Base-by-base conservation (phyloP, 2,113 vertebrate species). In the Thinocorus orbignyianus region DNA sequence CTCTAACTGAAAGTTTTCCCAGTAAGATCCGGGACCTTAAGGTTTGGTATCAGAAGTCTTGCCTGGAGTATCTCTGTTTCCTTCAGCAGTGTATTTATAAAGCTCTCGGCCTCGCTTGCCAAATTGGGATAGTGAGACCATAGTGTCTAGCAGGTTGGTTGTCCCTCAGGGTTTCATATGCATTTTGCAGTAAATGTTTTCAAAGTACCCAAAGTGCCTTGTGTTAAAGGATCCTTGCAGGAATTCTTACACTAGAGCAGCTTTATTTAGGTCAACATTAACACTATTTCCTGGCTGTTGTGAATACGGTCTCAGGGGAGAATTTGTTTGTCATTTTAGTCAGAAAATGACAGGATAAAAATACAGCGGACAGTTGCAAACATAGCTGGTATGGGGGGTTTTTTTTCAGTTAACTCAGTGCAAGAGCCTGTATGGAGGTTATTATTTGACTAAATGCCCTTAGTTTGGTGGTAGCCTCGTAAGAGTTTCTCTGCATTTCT, bases 231-330 rank as follows among this genome's bases (percentile, higher is more conserved):
- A 94, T 84, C 71, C 65, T 94, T 96, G 86, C 84, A 93, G 87
- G 76, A 96, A 92, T 88, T 68, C 88, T 95, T 79, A 84, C 5
- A 39, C 13, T 64, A 81, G 68, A 88, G 77, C 25, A 91, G 62
- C 33, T 91, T 91, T 89, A 91, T 94, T 94, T 96, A 92, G 95
- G 91, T 93, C 92, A 95, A 83, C 93, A 87, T 92, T 90, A 92
- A 79, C 85, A 89, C 95, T 88, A 22, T 91, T 96, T 95, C 88
- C 88, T 87, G 92, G 71, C 65, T 93, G 83, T 86, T 89, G 88
- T 91, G 95, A 94, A 81, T 91, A 22, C 44, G 5, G 7, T 93
- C 86, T 94, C 93, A 83, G 57, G 88, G 91, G 91, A 94, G 86
- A 92, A 85, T 88, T 93, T 94, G 74, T 88, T 95, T 95, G 91